phyloP scores from a whole-genome alignment of 2,797 vertebrate genomes.

The Betta splendens region DNA sequence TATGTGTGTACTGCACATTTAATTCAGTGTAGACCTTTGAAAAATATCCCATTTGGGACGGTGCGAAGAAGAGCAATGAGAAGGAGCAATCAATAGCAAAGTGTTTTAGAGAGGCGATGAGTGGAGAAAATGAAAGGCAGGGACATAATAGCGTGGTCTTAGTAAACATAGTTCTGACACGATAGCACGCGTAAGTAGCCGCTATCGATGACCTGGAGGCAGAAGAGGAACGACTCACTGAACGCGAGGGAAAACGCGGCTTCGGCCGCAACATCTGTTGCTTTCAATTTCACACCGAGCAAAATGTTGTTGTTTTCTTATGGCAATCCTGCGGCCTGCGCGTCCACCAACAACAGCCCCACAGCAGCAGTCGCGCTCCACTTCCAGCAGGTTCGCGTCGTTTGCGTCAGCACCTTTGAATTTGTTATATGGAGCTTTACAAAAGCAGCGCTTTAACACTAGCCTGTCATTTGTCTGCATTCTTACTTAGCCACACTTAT shows the following conservation, averaged over 20 bases:
- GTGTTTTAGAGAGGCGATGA: conserved; percentile 5
- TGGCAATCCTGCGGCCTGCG: not conserved
- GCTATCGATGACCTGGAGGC: conserved; percentile 8
- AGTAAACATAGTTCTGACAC: conserved; percentile 17
- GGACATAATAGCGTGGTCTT: conserved; percentile 11
- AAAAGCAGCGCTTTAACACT: not conserved
- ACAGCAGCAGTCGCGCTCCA: not conserved
- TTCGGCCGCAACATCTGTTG: not conserved
- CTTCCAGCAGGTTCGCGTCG: not conserved
- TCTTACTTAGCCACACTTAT: conserved; percentile 1
- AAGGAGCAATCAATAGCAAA: conserved; percentile 12
- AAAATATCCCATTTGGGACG: conserved; percentile 10
- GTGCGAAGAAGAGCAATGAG: not conserved
- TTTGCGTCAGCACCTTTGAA: not conserved
- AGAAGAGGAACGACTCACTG: not conserved
- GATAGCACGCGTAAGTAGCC: conserved; percentile 15
- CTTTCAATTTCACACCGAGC: not conserved
- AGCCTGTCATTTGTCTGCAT: not conserved
- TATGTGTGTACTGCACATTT: no score
- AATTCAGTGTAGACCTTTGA: not conserved
- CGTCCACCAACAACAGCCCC: not conserved
- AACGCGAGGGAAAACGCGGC: conserved; percentile 1
- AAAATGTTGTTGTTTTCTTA: not conserved
- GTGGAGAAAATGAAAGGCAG: conserved; percentile 18
- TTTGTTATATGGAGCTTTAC: not conserved